Conservation (phyloP, 2,113 vertebrate genomes). For the Callionymus lyra region DNA sequence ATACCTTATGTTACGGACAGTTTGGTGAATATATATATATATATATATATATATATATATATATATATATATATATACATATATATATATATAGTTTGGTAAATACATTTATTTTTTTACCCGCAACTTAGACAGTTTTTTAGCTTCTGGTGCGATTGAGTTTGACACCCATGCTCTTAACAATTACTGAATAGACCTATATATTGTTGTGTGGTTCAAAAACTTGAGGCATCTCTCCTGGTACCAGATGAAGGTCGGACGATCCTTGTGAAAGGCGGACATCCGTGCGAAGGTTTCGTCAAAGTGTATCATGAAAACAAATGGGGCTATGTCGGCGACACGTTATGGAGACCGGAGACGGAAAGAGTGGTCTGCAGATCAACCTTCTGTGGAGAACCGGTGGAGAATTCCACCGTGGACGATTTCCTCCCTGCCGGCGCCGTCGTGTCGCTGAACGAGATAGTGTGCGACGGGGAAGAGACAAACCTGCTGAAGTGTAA, state of each 20-base stretch:
- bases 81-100: too few species aligned
- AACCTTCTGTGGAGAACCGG: constrained; percentile 10
- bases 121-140: too few species aligned
- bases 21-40: too few species aligned
- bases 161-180: too few species aligned
- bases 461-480: background rate
- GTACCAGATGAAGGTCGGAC: constrained; percentile 1
- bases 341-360: background rate
- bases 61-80: too few species aligned
- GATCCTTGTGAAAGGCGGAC: background rate
- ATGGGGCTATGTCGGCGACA: constrained; percentile 32
- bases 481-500: background rate
- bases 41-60: too few species aligned
- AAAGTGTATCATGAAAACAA: rapidly evolving
- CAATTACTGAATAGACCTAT: too few species aligned
- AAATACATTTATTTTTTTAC: too few species aligned
- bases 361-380: constrained; percentile 40
- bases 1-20: too few species aligned
- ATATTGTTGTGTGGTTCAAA: too few species aligned
- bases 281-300: constrained; percentile 43
- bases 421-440: rapidly evolving
- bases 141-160: too few species aligned
- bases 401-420: rapidly evolving
- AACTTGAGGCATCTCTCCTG: too few species aligned
- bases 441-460: constrained; percentile 22